Evolutionary conservation across 2,113 vertebrate genomes (phyloP), one percentile per base, ranked within the genome.

Genomic region (Speoplatyrhinus poulsoni): DNA sequence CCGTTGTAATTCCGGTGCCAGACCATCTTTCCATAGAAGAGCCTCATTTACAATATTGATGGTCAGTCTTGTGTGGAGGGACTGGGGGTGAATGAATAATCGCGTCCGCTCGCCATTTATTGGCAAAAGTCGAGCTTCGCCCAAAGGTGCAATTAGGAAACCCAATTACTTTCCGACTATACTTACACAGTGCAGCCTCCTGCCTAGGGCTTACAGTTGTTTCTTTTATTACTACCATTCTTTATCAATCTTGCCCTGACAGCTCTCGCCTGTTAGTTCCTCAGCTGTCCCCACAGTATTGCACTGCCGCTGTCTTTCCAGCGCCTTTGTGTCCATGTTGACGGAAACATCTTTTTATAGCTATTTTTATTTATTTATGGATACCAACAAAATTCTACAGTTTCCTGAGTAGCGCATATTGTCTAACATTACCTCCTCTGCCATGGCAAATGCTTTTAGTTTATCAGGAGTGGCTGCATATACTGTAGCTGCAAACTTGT

Each of bases 11-110:
- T 83, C 70, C 65, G 62, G 68, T 74, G 75, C 72, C 82, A 83
- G 82, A 80, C 84, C 86, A 77, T 70, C 73, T 70, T 76, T 87
- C 75, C 85, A 75, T 80, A 57, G 73, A 85, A 82, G 81, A 86
- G 88, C 76, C 84, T 88, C 81, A 86, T 91, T 90, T 92, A 86
- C 87, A 89, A 86, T 92, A 92, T 89, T 90, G 89, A 91, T 91
- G 90, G 82, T 65, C 75, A 76, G 72, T 80, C 76, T 75, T 85
- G 81, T 83, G 73, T 76, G 70, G 76, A 75, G 73, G 70, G 82
- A 87, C 87, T 69, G 59, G 77, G 69, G 72, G 86, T 90, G 91
- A 91, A 88, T 84, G 90, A 93, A 87, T 81, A 89, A 90, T 91
- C 88, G 79, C 71, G 59, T 84, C 84, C 79, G 83, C 83, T 79